Conservation (phyloP, 2,888 invertebrate species). For the Eupithecia subumbrata region DNA sequence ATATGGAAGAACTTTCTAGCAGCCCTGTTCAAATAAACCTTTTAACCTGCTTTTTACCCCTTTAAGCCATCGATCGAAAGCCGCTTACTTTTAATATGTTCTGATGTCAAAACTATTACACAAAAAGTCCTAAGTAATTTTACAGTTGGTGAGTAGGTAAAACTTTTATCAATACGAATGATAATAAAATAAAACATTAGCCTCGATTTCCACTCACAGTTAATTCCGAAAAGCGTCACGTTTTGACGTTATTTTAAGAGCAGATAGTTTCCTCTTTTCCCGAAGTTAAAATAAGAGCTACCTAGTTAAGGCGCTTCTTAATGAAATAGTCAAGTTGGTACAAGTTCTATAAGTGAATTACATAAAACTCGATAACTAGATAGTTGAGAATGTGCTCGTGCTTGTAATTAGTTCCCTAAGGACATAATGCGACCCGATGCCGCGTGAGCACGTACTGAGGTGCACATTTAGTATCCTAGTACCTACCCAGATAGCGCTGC, state of each 20-base stretch:
- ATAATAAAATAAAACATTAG: too few species aligned
- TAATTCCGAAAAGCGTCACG: background rate
- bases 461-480: background rate
- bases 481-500: background rate
- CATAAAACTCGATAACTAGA: slow-evolving; percentile 28
- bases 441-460: slow-evolving; percentile 3
- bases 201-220: background rate
- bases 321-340: slow-evolving; percentile 29
- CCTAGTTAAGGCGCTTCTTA: slow-evolving; percentile 20
- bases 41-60: background rate
- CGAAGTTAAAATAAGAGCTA: slow-evolving; percentile 11
- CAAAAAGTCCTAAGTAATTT: background rate
- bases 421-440: slow-evolving; percentile 25
- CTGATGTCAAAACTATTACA: background rate
- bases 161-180: background rate
- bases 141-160: background rate
- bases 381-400: slow-evolving; percentile 27
- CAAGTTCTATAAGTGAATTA: slow-evolving; percentile 33
- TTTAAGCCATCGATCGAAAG: background rate
- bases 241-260: background rate
- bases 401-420: slow-evolving; percentile 35
- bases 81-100: background rate
- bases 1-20: background rate
- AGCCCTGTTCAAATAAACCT: background rate
- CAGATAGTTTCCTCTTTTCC: background rate